Percentiles rank a stretch among this genome's conserved stretches.
phyloP scores from a whole-genome alignment of 1,140 invertebrate species.

The Drosophila eugracilis region DNA sequence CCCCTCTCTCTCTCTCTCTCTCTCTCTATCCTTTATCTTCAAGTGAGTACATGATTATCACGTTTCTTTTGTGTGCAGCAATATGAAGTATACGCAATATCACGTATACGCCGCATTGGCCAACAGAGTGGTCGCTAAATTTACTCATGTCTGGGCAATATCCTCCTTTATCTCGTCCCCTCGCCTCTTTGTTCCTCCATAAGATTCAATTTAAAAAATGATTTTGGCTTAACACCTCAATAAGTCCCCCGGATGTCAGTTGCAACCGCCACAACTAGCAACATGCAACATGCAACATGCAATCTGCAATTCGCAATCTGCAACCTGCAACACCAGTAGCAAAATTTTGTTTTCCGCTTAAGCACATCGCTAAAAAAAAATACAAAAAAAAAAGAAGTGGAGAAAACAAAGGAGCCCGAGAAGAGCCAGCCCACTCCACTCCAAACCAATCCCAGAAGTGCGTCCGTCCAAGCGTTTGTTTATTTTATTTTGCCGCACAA shows the following conservation, averaged over 20 bases:
- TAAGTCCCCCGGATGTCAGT: constrained; percentile 45
- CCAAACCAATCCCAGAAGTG: constrained; percentile 51
- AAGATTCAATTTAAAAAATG: constrained; percentile 32
- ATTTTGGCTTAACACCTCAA: constrained; percentile 69
- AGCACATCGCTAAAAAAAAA: constrained; percentile 61
- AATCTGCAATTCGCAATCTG: constrained; percentile 22
- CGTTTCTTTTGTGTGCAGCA: constrained; percentile 5
- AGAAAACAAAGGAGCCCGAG: constrained; percentile 8
- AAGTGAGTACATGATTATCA: constrained; percentile 22
- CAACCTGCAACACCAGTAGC: constrained; percentile 39
- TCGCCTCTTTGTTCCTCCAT: too few relatives aligned
- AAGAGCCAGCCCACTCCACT: constrained; percentile 9
- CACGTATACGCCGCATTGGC: constrained; percentile 45
- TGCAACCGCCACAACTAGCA: constrained; percentile 23
- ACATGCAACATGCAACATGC: constrained; percentile 20
- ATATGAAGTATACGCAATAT: constrained; percentile 35
- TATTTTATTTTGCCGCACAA: constrained; percentile 63
- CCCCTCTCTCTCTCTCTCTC: neutral
- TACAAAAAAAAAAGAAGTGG: neutral
- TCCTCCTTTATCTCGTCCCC: neutral
- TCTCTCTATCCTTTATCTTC: neutral
- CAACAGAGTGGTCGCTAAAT: neutral
- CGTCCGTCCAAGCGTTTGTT: constrained; percentile 35
- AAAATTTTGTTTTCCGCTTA: constrained; percentile 79
- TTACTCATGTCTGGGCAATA: neutral